Percentiles rank a stretch among this genome's conserved stretches.
Evolutionary conservation across 2,888 invertebrate species (phyloP).

Genomic region (Andrena trimmerana): DNA sequence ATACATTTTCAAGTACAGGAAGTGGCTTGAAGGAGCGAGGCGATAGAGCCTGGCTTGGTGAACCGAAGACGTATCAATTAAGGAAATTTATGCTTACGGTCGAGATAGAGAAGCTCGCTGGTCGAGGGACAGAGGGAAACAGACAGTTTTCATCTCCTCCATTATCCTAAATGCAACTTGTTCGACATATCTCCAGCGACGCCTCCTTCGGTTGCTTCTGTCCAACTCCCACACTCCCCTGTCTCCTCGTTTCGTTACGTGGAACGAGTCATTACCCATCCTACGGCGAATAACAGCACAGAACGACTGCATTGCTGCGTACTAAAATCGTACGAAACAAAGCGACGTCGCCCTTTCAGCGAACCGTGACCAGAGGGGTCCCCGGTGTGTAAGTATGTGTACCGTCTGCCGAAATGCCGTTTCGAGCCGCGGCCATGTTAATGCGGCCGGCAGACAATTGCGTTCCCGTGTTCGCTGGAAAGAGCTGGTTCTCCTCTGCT

Average conservation of each 20-base stretch:
- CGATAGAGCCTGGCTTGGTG: not conserved
- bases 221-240: no score
- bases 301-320: not conserved
- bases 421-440: constrained; percentile 62
- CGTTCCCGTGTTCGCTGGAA: constrained; percentile 69
- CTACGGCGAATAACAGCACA: not conserved
- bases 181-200: no score
- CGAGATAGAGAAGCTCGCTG: no score
- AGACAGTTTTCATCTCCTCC: no score
- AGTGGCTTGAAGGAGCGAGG: not conserved
- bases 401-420: constrained; percentile 67
- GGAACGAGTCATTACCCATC: not conserved
- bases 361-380: constrained; percentile 49
- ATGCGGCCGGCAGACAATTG: constrained; percentile 68
- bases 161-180: no score
- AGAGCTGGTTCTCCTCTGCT: constrained; percentile 58
- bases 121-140: no score
- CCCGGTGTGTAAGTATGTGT: not conserved
- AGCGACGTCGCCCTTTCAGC: constrained; percentile 58
- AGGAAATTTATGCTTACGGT: not conserved
- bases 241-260: no score
- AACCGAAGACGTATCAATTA: constrained; percentile 17
- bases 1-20: constrained; percentile 35
- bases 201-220: no score
- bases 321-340: constrained; percentile 48